Base-by-base conservation (phyloP, 1,140 invertebrate species). In the Thrips palmi region DNA sequence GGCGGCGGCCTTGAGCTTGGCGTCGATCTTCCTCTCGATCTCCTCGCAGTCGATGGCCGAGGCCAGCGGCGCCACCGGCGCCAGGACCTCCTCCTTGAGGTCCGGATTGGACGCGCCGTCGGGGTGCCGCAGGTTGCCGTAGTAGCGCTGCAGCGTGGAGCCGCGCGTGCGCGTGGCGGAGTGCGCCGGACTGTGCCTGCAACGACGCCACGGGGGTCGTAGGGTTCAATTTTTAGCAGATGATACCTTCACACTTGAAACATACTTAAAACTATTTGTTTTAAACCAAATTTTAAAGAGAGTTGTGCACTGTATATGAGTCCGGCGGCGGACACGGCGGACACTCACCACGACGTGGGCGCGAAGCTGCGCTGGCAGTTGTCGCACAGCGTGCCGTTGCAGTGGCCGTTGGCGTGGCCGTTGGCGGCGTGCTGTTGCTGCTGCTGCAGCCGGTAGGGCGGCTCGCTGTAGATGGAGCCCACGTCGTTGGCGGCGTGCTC, bases 91-190 rank as follows among this genome's bases (percentile, higher is more conserved):
- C 57, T 72, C 74, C 27, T 70, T 69, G 47, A 89, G 63, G 63
- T 86, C 85, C 8, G 85, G 82, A 68, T 89, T 85, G 3, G 85
- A 91, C 19, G 85, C 82, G 25, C 84, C 84, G 51, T 91, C 85
- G 1, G 84, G 84, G 60, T 87, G 82, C 47, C 79, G 65, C 10
- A 85, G 56, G 40, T 10, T 27, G 25, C n/a, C 10, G n/a, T 10
- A 27, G n/a, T 10, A n/a, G n/a, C 25, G n/a, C n/a, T 27, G 10
- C 25, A 27, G n/a, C 10, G n/a, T 10, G 25, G 25, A 10, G n/a
- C 10, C 10, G n/a, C 10, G 23, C 33, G 19, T 19, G 23, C 33
- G 23, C 12, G 12, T 34, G 33, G 19, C 33, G 33, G 20, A 11
- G 23, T 6, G 23, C 3, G 12, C 23, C 23, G 5, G 33, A 14